Evolutionary conservation across 2,797 vertebrate species (phyloP), one percentile per base, ranked within the genome.

Genomic region (Tiaroga cobitis): DNA sequence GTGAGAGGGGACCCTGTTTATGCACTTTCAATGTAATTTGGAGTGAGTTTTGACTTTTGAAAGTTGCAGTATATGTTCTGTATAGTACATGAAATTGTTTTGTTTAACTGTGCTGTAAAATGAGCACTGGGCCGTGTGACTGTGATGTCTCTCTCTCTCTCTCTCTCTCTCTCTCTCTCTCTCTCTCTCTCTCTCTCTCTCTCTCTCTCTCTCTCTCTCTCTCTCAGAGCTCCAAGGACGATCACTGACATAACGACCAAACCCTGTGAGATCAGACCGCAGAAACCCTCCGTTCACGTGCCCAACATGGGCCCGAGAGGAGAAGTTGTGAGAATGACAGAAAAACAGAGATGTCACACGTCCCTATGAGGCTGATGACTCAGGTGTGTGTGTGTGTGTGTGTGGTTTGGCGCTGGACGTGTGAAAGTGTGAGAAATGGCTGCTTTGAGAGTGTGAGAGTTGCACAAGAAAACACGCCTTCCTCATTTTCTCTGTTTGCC

Each of bases 271-370:
- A 69, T 34, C 56, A 67, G 29, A 65, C 80, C 18, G 11, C 46
- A 51, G 73, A 72, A 61, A 49, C 32, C 11, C 34, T 39, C 46
- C 43, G 73, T 15, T 54, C 80, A 82, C 76, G 2, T 21, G 21
- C 39, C 41, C 73, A 70, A 43, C 80, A 34, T 69, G 77, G 41
- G n/a, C 63, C 32, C 10, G 59, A 81, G 63, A 65, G 63, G 29
- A 65, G 16, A 18, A 18, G 29, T 32, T 65, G 63, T 32, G 29
- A 65, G 54, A 70, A 77, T 56, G 81, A 83, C 81, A 75, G 87
- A 85, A 72, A 87, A 87, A 86, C 51, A 79, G 88, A 84, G 83
- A 84, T 86, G 81, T 89, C 67, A 84, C 88, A 75, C 34, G 8
- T 87, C 73, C 78, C 83, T 29, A 26, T 19, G 82, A 85, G 87